A percentile compares a stretch with the other conserved stretches of the same genome.
phyloP scores from a whole-genome alignment of 2,113 vertebrate species.

The Nothobranchius kuhntae region DNA sequence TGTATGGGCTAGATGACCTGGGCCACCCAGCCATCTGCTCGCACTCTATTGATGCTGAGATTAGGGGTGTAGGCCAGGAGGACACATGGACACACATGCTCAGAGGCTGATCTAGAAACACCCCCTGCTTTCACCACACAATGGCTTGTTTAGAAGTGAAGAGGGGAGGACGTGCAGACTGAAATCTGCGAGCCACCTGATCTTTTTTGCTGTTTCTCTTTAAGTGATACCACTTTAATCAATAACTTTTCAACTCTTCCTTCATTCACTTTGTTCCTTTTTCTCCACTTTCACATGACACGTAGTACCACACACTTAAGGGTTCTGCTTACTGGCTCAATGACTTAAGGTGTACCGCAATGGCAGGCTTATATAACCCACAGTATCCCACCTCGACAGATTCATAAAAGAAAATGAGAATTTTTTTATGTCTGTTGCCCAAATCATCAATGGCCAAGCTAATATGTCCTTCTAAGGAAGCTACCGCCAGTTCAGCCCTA shows the following conservation, averaged over 20 bases:
- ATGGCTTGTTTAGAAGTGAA: slow-evolving; percentile 17
- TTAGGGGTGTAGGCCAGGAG: slow-evolving; percentile 56
- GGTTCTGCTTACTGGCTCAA: slow-evolving; percentile 28
- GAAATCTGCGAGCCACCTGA: slow-evolving; percentile 37
- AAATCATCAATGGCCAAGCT: slow-evolving; percentile 25
- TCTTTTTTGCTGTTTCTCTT: slow-evolving; percentile 13
- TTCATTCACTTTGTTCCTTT: slow-evolving; percentile 10
- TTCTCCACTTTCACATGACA: slow-evolving; percentile 17
- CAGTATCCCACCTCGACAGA: slow-evolving; percentile 12
- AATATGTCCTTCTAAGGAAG: slow-evolving; percentile 17
- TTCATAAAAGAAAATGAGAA: slow-evolving; percentile 51
- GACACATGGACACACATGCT: slow-evolving; percentile 48
- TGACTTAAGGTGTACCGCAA: slow-evolving; percentile 45
- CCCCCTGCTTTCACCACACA: slow-evolving; percentile 2
- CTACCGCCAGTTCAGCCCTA: slow-evolving; percentile 23
- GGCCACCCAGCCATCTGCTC: slow-evolving; percentile 67
- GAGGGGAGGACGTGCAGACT: slow-evolving; percentile 1
- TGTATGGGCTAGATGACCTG: slow-evolving; percentile 32
- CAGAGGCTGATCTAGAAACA: slow-evolving; percentile 15
- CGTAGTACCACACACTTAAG: slow-evolving; percentile 1
- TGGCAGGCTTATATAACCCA: slow-evolving; percentile 26
- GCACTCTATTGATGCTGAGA: slow-evolving; percentile 47
- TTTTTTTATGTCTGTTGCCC: slow-evolving; percentile 31
- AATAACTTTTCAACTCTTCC: slow-evolving; percentile 1
- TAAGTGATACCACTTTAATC: too few species aligned